Evolutionary conservation across 1,140 invertebrate genomes (phyloP), one percentile per base, ranked within the genome.

Genomic region (Trachymyrmex septentrionalis): DNA sequence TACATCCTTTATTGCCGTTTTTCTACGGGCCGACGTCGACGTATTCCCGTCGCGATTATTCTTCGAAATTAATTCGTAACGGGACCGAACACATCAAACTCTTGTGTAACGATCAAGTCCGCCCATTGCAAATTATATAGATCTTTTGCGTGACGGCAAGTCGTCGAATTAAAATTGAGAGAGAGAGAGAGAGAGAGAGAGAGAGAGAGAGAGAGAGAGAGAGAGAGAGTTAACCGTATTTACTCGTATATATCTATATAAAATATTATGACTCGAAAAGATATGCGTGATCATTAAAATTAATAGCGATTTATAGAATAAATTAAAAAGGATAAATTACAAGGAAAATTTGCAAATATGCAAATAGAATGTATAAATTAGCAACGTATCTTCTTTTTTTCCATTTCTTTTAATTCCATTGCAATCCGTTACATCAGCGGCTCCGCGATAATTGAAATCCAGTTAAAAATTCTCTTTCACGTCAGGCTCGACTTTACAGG

Each of bases 1-100:
- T 16, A 44, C 76, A 48, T 53, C 44, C 38, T 77, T 77, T 27
- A 53, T 53, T 21, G 59, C 59, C 44, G n/a, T 21, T 44, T 77
- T 44, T 77, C 38, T 38, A 44, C 10, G 59, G 21, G 9, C 34
- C 5, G 38, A 77, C 75, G 7, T 78, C 30, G 21, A 59, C 9
- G n/a, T 30, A 21, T 27, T 38, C 14, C 14, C 7, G 34, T 38
- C 73, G 14, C 73, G 27, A 76, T 76, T 61, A 24, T 77, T 77
- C 21, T 27, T 44, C 7, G 34, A 24, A n/a, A 27, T 76, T 76
- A 59, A 44, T 34, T 76, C 7, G 16, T 24, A 44, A 77, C 24
- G 24, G 16, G 71, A n/a, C 19, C 30, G 9, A 27, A 72, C 19
- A n/a, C 53, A 53, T 72, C 16, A 16, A n/a, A 48, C 9, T 72